Evolutionary conservation across 2,113 vertebrate species (phyloP).

Genomic region (Dunckerocampus dactyliophorus): DNA sequence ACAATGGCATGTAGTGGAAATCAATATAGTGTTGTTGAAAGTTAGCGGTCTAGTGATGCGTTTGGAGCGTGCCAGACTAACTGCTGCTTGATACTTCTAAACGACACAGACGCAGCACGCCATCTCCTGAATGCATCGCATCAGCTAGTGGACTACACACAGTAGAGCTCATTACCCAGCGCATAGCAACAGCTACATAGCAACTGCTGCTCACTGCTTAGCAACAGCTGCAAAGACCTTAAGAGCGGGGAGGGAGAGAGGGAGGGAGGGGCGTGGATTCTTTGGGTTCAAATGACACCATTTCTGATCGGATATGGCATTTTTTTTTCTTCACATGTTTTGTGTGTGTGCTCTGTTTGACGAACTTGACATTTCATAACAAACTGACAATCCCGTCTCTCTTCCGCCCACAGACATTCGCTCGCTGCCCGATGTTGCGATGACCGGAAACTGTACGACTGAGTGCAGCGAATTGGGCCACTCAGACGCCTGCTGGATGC

Average conservation of each 20-base stretch:
- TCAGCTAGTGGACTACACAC: constrained; percentile 63
- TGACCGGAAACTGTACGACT: constrained; percentile 97
- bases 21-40: constrained; percentile 15
- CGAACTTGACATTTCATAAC: not conserved
- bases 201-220: constrained; percentile 72
- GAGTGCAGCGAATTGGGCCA: constrained; percentile 98
- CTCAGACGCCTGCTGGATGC: constrained; percentile 99
- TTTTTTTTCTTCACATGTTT: constrained; percentile 10
- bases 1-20: constrained; percentile 15
- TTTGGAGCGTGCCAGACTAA: constrained; percentile 35
- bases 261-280: constrained; percentile 29
- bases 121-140: constrained; percentile 60
- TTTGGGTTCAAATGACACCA: constrained; percentile 59
- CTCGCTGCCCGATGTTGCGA: constrained; percentile 94
- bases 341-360: not conserved
- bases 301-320: constrained; percentile 53
- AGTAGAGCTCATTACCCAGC: constrained; percentile 59
- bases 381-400: constrained; percentile 35
- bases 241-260: constrained; percentile 17
- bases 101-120: constrained; percentile 54
- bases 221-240: constrained; percentile 72
- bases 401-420: constrained; percentile 81
- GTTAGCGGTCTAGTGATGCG: constrained; percentile 23
- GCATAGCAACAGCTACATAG: constrained; percentile 75
- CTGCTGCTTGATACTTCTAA: constrained; percentile 46